Base-by-base conservation (phyloP, 2,888 invertebrate species). In the Plebejus anna region DNA sequence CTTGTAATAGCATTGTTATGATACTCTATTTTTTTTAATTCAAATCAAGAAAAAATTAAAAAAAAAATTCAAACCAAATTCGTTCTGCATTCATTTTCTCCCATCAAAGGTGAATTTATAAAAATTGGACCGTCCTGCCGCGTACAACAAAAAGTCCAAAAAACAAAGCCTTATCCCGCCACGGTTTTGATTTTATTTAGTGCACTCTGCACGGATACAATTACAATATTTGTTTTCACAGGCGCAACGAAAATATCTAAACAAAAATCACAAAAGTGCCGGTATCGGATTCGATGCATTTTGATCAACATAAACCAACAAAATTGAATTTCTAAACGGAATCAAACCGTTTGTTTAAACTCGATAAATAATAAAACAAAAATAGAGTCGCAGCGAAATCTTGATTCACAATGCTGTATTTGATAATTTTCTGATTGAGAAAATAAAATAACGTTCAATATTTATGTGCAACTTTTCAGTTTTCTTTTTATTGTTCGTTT, bases 231-330 rank as follows among this genome's bases (percentile, higher is more conserved):
- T 66, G 66, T 36, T 66, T 36, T 32, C 32, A 36, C 66, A 66
- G 66, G 32, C 66, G 32, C 32, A 66, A 36, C 36, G 66, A 13
- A 66, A 36, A 22, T 22, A 22, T 36, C 66, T 36, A 16, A 66
- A 66, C 66, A 66, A 66, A 66, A 9, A 66, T 66, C 66, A 66
- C 66, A 36, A 66, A 66, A 66, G 61, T 36, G 66, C 32, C 13
- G 66, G 5, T 66, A 32, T 66, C 32, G 32, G 32, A 66, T 66
- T 66, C 66, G 66, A 22, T 66, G 32, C 66, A 66, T 66, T 66
- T 66, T 36, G 36, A 66, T 66, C 66, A 36, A 66, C 66, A 66
- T 66, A 66, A 32, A 66, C 66, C 66, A 66, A 66, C 61, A 66
- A 66, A 66, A 66, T 32, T 32, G 66, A 66, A 66, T 66, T 36